phyloP scores from a whole-genome alignment of 2,797 vertebrate species.

The Labeo calbasu region DNA sequence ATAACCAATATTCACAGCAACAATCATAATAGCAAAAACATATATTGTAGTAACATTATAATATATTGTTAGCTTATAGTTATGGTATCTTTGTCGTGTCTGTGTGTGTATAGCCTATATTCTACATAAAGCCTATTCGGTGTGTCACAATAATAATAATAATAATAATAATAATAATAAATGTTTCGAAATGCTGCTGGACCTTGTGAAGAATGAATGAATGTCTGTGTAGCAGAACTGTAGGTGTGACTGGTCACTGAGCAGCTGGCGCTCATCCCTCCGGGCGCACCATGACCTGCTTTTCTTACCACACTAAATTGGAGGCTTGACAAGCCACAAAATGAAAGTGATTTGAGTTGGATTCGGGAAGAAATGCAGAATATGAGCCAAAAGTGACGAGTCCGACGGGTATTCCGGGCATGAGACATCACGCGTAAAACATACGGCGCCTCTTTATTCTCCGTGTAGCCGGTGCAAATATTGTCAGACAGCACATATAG shows the following conservation, averaged over 20 bases:
- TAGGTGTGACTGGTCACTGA: slow-evolving; percentile 74
- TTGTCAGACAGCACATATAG: neutral
- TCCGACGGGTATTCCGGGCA: slow-evolving; percentile 63
- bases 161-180: slow-evolving; percentile 68
- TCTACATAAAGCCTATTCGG: neutral
- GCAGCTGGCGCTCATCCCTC: slow-evolving; percentile 79
- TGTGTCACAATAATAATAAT: neutral
- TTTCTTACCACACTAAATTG: slow-evolving; percentile 78
- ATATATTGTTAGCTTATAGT: neutral
- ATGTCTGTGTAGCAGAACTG: slow-evolving; percentile 68
- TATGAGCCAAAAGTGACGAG: slow-evolving; percentile 76
- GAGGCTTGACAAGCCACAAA: slow-evolving; percentile 75
- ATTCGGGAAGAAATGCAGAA: slow-evolving; percentile 75
- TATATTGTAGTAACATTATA: too few relatives aligned
- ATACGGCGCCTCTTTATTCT: slow-evolving; percentile 20
- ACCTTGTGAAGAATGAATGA: slow-evolving; percentile 74
- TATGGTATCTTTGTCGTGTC: neutral
- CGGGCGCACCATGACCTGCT: slow-evolving; percentile 77
- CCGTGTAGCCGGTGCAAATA: slow-evolving; percentile 1
- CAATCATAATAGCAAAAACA: slow-evolving; percentile 65
- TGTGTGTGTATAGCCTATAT: neutral
- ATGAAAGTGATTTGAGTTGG: slow-evolving; percentile 72
- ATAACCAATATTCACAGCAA: neutral
- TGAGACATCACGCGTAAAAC: slow-evolving; percentile 59
- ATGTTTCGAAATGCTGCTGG: slow-evolving; percentile 63